Evolutionary conservation across 1,140 invertebrate genomes (phyloP).

Genomic region (Octopus bimaculoides): DNA sequence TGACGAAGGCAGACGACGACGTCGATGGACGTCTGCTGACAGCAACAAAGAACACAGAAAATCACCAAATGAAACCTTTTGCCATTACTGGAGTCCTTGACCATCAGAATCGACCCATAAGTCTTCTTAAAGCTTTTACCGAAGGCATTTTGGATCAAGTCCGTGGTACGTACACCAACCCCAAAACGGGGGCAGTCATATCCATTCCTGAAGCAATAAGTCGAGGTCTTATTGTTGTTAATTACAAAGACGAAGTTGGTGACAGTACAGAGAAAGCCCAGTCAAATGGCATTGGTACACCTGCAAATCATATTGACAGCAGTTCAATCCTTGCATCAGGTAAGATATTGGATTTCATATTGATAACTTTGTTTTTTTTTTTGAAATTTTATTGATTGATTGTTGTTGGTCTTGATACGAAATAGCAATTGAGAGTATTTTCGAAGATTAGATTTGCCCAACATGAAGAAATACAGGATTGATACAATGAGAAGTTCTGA

Average conservation of each 20-base stretch:
- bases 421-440: too few species aligned
- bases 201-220: constrained; percentile 79
- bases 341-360: not conserved
- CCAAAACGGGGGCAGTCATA: constrained; percentile 73
- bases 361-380: too few species aligned
- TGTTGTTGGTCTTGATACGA: too few species aligned
- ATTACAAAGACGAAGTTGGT: constrained; percentile 38
- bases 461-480: too few species aligned
- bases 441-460: too few species aligned
- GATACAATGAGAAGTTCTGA: too few species aligned
- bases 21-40: constrained; percentile 19
- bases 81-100: constrained; percentile 70
- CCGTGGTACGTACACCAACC: constrained; percentile 69
- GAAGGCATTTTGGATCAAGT: constrained; percentile 77
- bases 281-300: not conserved
- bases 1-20: not conserved
- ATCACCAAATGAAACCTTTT: constrained; percentile 31
- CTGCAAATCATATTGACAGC: constrained; percentile 26
- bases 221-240: constrained; percentile 67
- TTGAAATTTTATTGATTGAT: too few species aligned
- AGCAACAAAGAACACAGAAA: not conserved
- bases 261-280: not conserved
- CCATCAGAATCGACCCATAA: constrained; percentile 76
- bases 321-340: constrained; percentile 38
- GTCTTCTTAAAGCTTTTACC: constrained; percentile 79